Percentiles rank a stretch among this genome's conserved stretches.
Conservation (phyloP, 2,797 vertebrate genomes). For the Bradypus variegatus region DNA sequence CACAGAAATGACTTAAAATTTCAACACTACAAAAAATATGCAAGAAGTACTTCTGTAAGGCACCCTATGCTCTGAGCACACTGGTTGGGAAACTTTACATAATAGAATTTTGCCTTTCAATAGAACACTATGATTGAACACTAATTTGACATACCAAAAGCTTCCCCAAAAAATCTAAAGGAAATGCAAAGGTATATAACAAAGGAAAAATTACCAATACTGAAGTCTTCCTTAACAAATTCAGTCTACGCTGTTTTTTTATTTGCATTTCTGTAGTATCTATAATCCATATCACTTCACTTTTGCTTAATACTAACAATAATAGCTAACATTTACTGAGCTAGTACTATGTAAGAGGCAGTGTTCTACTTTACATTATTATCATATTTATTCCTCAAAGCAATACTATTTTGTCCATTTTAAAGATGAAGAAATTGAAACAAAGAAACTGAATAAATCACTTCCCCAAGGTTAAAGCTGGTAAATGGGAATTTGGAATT, state of each 20-base stretch:
- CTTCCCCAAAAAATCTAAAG: constrained; percentile 28
- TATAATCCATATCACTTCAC: not conserved
- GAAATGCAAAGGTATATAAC: constrained; percentile 18
- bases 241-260: not conserved
- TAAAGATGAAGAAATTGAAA: constrained; percentile 19
- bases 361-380: constrained; percentile 15
- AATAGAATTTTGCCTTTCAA: not conserved
- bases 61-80: not conserved
- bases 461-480: not conserved
- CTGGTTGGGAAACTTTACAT: not conserved
- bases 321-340: not conserved
- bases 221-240: constrained; percentile 8
- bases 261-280: not conserved
- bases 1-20: constrained; percentile 28
- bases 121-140: not conserved
- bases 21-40: constrained; percentile 2
- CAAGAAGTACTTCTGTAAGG: not conserved
- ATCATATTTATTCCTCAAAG: constrained; percentile 6
- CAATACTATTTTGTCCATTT: not conserved
- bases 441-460: not conserved
- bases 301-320: not conserved
- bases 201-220: not conserved
- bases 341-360: not conserved
- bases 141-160: constrained; percentile 14
- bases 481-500: not conserved